These are phyloP conservation scores for Dendronephthya gigantea DNA, from an alignment of 64 coral and sea anemone genomes.

Conservation along the genomic window DNA sequence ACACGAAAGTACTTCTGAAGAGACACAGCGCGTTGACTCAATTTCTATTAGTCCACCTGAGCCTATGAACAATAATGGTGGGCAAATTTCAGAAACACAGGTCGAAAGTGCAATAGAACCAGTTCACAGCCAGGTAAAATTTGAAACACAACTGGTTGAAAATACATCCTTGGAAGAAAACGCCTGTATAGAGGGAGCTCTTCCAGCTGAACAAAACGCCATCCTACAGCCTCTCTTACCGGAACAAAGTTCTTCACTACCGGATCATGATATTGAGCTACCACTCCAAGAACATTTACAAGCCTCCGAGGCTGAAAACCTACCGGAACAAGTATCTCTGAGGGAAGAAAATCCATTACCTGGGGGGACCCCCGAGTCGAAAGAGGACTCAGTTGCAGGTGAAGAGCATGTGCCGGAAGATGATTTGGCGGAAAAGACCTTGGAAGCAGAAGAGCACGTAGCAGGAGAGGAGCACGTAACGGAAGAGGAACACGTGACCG, in stretches of 20 bases:
- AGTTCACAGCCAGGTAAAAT: background rate
- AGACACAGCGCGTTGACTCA: no score
- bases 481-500: background rate
- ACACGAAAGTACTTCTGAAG: no score
- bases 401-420: background rate
- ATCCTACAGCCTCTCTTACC: no score
- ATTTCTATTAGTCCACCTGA: no score
- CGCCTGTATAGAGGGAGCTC: background rate
- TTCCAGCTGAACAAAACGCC: no score
- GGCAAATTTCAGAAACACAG: no score
- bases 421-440: background rate
- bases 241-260: background rate
- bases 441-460: background rate
- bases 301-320: background rate
- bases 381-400: background rate
- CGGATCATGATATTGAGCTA: no score
- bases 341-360: background rate
- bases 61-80: no score
- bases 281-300: background rate
- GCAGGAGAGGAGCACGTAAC: no score
- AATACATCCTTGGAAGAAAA: background rate
- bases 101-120: background rate
- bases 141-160: background rate
- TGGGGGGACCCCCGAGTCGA: background rate
- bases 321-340: background rate